Conservation (phyloP, 2,797 vertebrate species). For the Lindbergichthys nudifrons region DNA sequence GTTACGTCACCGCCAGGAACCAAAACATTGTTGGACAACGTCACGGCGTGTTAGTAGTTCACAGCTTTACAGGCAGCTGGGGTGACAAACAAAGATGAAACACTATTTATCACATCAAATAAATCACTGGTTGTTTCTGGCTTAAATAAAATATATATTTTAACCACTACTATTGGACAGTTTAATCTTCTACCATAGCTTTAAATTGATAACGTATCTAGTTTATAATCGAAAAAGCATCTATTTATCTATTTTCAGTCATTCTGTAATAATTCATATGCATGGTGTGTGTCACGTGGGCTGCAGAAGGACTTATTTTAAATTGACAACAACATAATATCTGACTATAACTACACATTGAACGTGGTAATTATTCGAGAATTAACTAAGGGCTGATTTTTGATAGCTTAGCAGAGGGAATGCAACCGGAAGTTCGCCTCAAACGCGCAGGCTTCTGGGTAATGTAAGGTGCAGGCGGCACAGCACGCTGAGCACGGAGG, state of each 20-base stretch:
- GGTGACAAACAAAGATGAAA: constrained; percentile 25
- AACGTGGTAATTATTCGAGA: background rate
- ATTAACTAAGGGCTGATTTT: background rate
- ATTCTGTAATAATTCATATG: constrained; percentile 5
- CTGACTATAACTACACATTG: background rate
- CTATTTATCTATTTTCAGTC: constrained; percentile 33
- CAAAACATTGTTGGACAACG: constrained; percentile 91
- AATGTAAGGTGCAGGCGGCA: constrained; percentile 70
- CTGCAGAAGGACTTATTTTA: accelerated
- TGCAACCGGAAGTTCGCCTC: constrained; percentile 59
- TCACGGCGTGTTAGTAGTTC: constrained; percentile 70
- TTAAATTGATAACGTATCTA: background rate
- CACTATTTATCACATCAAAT: background rate
- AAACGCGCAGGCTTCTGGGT: constrained; percentile 79
- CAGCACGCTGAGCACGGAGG: constrained; percentile 22
- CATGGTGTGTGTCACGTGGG: constrained; percentile 26
- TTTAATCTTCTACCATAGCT: accelerated
- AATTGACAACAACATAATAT: background rate
- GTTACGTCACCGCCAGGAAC: constrained; percentile 91
- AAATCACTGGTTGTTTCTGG: background rate
- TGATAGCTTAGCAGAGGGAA: background rate
- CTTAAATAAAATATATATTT: background rate
- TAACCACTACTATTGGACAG: accelerated
- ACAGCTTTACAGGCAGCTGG: constrained; percentile 17
- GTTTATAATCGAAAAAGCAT: background rate